Evolutionary conservation across 2,888 invertebrate species (phyloP).

Genomic region (Polydrusus cervinus): DNA sequence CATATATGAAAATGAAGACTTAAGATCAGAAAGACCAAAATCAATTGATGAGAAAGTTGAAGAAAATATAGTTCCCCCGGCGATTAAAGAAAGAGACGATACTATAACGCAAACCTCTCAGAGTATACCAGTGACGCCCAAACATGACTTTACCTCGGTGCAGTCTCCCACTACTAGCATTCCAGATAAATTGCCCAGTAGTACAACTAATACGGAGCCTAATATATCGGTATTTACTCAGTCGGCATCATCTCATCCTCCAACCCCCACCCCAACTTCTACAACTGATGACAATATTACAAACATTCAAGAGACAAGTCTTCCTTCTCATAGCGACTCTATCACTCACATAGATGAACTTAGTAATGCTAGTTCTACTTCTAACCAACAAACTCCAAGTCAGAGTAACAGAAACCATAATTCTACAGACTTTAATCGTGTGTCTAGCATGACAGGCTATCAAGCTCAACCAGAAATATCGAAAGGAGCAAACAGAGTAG

Average conservation of each 20-base stretch:
- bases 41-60: constrained; percentile 57
- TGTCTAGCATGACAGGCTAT: constrained; percentile 70
- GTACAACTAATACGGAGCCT: constrained; percentile 67
- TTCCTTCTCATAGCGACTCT: constrained; percentile 67
- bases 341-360: constrained; percentile 66
- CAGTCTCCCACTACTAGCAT: constrained; percentile 68
- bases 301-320: constrained; percentile 67
- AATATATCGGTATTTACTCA: constrained; percentile 62
- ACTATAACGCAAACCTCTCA: constrained; percentile 58
- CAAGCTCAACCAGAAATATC: constrained; percentile 60
- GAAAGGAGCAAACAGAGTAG: constrained; percentile 68
- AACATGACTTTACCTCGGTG: constrained; percentile 63
- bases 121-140: constrained; percentile 58
- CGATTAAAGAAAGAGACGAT: constrained; percentile 59
- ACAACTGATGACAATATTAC: constrained; percentile 70
- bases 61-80: constrained; percentile 35
- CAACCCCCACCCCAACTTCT: constrained; percentile 70
- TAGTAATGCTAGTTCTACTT: constrained; percentile 65
- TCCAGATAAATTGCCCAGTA: constrained; percentile 69
- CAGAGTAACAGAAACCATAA: constrained; percentile 65
- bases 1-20: constrained; percentile 66
- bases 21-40: constrained; percentile 61
- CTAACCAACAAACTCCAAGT: constrained; percentile 72
- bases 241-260: constrained; percentile 68
- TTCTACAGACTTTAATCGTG: constrained; percentile 70